Evolutionary conservation across 2,797 vertebrate species (phyloP).

Genomic region (Forpus xanthops): DNA sequence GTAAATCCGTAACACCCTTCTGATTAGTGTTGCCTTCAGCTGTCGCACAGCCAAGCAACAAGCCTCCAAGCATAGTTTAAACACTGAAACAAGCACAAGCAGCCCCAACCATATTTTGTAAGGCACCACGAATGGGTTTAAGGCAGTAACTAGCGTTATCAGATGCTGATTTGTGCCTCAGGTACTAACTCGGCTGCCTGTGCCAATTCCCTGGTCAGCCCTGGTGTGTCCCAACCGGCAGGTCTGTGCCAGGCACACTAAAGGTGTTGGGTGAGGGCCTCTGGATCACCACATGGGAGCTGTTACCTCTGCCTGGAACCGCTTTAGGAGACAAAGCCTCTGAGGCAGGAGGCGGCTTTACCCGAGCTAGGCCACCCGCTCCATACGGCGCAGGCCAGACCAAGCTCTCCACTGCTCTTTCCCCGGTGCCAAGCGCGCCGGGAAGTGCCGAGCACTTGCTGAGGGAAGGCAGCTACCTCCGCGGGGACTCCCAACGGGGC

Average conservation of each 20-base stretch:
- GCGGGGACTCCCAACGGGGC: background rate
- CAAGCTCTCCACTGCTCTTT: background rate
- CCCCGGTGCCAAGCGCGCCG: background rate
- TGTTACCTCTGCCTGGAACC: background rate
- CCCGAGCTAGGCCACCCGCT: background rate
- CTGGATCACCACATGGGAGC: background rate
- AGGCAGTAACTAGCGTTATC: background rate
- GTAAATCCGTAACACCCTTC: fast-evolving
- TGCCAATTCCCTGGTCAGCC: background rate
- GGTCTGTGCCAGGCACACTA: background rate
- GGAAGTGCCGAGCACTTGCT: background rate
- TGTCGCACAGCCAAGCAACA: fast-evolving
- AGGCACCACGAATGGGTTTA: fast-evolving
- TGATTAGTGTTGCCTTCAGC: fast-evolving
- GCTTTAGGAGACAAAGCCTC: background rate
- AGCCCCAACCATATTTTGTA: fast-evolving
- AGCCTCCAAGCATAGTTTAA: background rate
- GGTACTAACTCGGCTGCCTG: background rate
- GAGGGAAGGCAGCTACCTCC: background rate
- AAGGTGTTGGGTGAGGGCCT: background rate
- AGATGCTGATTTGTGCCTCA: background rate
- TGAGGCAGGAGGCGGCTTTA: background rate
- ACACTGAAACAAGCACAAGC: background rate
- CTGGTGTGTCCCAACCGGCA: background rate
- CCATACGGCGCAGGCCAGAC: background rate